A percentile compares a stretch with the other conserved stretches of the same genome.
Evolutionary conservation across 2,797 vertebrate genomes (phyloP).

Genomic region (Chaetodon trifasciatus): DNA sequence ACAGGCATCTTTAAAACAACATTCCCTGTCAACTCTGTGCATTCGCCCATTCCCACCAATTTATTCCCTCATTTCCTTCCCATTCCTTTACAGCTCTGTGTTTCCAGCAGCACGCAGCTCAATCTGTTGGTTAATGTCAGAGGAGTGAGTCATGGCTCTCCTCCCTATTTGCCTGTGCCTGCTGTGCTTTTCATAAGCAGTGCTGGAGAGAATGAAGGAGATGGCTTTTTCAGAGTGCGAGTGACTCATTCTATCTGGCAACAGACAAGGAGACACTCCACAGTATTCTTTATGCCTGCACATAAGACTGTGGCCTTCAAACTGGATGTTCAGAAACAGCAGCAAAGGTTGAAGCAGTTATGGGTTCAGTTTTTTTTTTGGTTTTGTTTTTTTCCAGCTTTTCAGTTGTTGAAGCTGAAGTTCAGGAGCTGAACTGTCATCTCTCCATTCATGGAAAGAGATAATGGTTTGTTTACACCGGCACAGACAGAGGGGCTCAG

Average conservation of each 20-base stretch:
- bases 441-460: slow-evolving; percentile 6
- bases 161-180: slow-evolving; percentile 69
- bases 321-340: slow-evolving; percentile 42
- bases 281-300: slow-evolving; percentile 31
- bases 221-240: slow-evolving; percentile 62
- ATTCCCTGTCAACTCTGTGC: slow-evolving; percentile 35
- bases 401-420: slow-evolving; percentile 8
- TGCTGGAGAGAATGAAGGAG: slow-evolving; percentile 59
- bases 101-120: slow-evolving; percentile 57
- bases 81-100: slow-evolving; percentile 51
- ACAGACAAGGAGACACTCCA: slow-evolving; percentile 51
- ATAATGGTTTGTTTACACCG: slow-evolving; percentile 14
- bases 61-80: slow-evolving; percentile 54
- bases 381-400: slow-evolving; percentile 3
- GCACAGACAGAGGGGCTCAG: not conserved
- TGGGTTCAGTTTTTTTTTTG: not conserved
- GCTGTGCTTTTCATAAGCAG: slow-evolving; percentile 75
- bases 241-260: slow-evolving; percentile 65
- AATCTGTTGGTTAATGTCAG: slow-evolving; percentile 70
- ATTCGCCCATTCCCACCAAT: slow-evolving; percentile 38
- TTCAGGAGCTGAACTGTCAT: slow-evolving; percentile 16
- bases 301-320: slow-evolving; percentile 42
- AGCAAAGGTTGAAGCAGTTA: slow-evolving; percentile 36
- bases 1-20: slow-evolving; percentile 37
- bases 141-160: slow-evolving; percentile 76